Conservation (phyloP, 2,888 invertebrate species). For the Xylocampa areola region DNA sequence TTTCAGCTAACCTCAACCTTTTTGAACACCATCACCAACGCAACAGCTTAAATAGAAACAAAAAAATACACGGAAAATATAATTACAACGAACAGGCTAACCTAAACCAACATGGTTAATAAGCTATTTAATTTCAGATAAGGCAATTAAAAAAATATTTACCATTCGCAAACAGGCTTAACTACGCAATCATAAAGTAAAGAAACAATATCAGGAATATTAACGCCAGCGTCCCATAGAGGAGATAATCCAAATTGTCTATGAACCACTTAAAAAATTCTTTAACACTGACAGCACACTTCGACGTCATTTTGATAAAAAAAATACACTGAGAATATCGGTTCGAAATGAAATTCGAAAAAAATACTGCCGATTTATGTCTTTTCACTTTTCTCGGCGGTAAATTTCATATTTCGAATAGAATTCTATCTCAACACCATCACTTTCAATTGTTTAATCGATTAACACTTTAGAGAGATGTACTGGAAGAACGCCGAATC, state of each 20-base stretch:
- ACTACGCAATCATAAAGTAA: conserved; percentile 68
- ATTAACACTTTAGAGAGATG: conserved; percentile 14
- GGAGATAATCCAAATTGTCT: conserved; percentile 72
- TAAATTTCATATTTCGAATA: too few species aligned
- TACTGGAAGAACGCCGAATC: conserved; percentile 12
- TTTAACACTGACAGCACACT: conserved; percentile 44
- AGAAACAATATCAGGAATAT: conserved; percentile 71
- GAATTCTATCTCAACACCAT: too few species aligned
- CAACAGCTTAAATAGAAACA: too few species aligned
- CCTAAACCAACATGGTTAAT: conserved; percentile 16
- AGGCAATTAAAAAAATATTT: conserved; percentile 31
- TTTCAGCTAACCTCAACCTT: too few species aligned
- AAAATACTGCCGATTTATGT: too few species aligned
- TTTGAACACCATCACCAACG: too few species aligned
- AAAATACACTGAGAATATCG: neutral
- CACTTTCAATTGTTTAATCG: conserved; percentile 7
- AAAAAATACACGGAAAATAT: conserved; percentile 1
- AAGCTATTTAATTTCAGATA: conserved; percentile 30
- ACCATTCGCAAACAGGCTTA: conserved; percentile 40
- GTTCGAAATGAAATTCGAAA: neutral
- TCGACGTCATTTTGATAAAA: conserved; percentile 35
- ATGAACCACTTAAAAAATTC: conserved; percentile 66
- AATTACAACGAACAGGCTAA: conserved; percentile 14
- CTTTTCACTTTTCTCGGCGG: too few species aligned
- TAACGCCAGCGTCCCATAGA: conserved; percentile 67